Evolutionary conservation across 1,140 invertebrate genomes (phyloP), one percentile per base, ranked within the genome.

Genomic region (Rhynchophorus ferrugineus): DNA sequence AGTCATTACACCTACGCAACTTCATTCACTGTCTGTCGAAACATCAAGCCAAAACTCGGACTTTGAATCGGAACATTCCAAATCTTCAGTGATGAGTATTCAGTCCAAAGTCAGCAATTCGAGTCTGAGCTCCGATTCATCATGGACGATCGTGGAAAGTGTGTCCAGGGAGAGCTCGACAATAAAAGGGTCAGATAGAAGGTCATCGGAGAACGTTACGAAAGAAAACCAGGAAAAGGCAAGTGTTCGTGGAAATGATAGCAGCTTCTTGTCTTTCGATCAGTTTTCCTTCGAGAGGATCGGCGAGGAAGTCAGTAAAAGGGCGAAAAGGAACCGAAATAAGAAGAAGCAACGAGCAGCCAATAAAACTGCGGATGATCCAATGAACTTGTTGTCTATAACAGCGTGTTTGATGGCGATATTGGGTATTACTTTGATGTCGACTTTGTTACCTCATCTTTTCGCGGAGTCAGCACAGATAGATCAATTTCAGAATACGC

Each of bases 121-220:
- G 8, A 52, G 54, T 22, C 1, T 49, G 11, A 51, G 48, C 44
- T 54, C 52, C 3, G 48, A 51, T 22, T 55, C 57, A 22, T 59
- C 57, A 9, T 59, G 57, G 57, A 49, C 45, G 2, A 6, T 59
- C 14, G 14, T 59, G 17, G n/a, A n/a, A n/a, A 41, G 39, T 35
- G 39, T 39, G 2, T 49, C 52, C 8, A 17, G 20, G 1, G 34
- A 22, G 8, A 38, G 19, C n/a, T 56, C 49, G 2, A 46, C 13
- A 33, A 14, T 47, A 19, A 39, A 5, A 21, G 16, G 13, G 20
- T 37, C 41, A n/a, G 17, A 39, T 17, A n/a, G n/a, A n/a, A n/a
- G n/a, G n/a, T 3, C 14, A 19, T 19, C 33, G 13, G 9, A 49
- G 2, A 49, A 56, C 16, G 13, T 14, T 5, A 49, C 41, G 6